Percentiles rank a stretch among this genome's conserved stretches.
phyloP scores from a whole-genome alignment of 2,113 vertebrate species.

The Antigone vipio region DNA sequence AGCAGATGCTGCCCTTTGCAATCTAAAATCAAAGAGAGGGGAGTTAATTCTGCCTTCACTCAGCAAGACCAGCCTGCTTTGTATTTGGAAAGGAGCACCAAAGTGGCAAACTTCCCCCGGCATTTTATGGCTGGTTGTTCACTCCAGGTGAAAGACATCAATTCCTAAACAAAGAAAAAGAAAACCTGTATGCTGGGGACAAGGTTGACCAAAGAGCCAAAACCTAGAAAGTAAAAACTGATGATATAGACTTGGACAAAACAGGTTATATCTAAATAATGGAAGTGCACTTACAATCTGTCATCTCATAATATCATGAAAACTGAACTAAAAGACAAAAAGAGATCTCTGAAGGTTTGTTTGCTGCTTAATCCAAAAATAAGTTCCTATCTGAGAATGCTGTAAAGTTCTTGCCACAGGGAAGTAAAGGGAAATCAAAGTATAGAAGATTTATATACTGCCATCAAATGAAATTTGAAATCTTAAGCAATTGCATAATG shows the following conservation, averaged over 20 bases:
- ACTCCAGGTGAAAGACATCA: background rate
- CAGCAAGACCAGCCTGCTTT: background rate
- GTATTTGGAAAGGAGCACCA: background rate
- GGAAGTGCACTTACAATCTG: background rate
- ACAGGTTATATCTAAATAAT: background rate
- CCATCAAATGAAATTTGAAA: background rate
- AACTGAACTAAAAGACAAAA: background rate
- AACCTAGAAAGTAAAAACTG: background rate
- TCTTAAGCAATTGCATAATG: background rate
- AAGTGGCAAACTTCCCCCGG: background rate
- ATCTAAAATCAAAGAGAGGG: background rate
- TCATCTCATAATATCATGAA: background rate
- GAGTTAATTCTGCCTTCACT: background rate
- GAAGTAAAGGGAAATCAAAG: background rate
- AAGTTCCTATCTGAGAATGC: background rate
- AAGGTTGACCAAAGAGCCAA: background rate
- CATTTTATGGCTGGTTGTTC: background rate
- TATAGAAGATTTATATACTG: background rate
- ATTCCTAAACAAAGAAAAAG: background rate
- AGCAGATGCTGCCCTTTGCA: background rate
- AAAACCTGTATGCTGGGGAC: background rate
- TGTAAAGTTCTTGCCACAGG: background rate
- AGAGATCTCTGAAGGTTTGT: background rate
- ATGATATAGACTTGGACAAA: background rate
- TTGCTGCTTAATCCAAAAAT: background rate